These are phyloP conservation scores for Muraenolepis orangiensis DNA, from an alignment of 2,797 vertebrate species.

Conservation along the genomic window DNA sequence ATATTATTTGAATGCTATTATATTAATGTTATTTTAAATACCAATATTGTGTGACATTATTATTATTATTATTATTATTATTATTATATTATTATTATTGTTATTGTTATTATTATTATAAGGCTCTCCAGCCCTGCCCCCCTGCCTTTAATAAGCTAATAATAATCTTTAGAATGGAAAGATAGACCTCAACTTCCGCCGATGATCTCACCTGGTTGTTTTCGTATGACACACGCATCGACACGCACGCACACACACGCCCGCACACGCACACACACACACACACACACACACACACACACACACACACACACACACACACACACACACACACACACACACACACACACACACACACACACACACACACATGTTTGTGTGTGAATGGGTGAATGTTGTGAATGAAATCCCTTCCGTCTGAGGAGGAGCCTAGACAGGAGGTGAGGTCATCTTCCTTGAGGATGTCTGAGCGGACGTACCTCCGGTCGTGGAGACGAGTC, in stretches of 20 bases:
- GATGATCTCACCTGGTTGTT: slow-evolving; percentile 64
- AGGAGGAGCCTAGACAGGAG: slow-evolving; percentile 57
- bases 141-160: background rate
- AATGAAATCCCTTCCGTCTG: slow-evolving; percentile 67
- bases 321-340: background rate
- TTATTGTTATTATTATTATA: background rate
- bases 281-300: background rate
- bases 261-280: background rate
- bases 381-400: slow-evolving; percentile 62
- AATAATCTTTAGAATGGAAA: slow-evolving; percentile 35
- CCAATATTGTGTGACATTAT: background rate
- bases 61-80: background rate
- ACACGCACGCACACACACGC: background rate
- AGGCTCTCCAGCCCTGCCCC: background rate
- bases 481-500: slow-evolving; percentile 42
- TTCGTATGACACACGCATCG: background rate
- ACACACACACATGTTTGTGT: background rate
- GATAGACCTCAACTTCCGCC: slow-evolving; percentile 36
- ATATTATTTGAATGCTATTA: too few species aligned
- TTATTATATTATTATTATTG: too few species aligned
- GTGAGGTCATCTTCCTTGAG: slow-evolving; percentile 73
- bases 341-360: background rate
- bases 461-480: slow-evolving; percentile 57
- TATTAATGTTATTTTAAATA: background rate
- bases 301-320: background rate